These are phyloP conservation scores for Calliopsis andreniformis DNA, from an alignment of 1,140 invertebrate species.

Conservation along the genomic window DNA sequence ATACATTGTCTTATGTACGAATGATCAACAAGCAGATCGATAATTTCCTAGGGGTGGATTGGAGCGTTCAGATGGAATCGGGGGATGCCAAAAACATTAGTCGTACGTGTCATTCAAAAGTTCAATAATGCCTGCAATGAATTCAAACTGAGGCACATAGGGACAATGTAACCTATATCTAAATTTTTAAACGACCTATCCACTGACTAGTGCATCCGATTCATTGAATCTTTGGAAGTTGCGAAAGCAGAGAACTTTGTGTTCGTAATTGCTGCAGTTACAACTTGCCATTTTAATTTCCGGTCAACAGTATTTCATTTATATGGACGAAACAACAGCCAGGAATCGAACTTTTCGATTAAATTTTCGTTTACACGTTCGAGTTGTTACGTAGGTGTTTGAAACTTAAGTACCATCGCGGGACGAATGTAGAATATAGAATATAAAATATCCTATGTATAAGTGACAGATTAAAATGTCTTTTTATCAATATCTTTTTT, in stretches of 20 bases:
- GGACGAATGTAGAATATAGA: neutral
- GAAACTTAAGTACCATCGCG: neutral
- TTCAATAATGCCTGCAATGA: neutral
- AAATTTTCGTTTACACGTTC: neutral
- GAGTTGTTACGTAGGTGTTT: neutral
- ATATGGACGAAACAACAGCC: neutral
- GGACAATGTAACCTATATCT: neutral
- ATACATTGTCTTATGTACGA: neutral
- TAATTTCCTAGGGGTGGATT: neutral
- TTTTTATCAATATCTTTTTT: no score
- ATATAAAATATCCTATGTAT: no score
- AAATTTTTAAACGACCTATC: neutral
- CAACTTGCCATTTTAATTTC: neutral
- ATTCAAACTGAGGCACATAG: neutral
- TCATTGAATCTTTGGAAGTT: no score
- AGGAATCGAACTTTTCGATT: no score
- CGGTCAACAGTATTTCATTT: neutral
- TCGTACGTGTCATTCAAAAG: neutral
- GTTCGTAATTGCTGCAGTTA: neutral
- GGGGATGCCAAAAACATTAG: neutral
- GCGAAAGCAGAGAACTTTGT: no score
- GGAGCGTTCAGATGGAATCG: no score
- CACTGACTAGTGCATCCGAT: neutral
- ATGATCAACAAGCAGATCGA: neutral
- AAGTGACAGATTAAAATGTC: no score